Base-by-base conservation (phyloP, 2,113 vertebrate species). In the Caracal caracal region DNA sequence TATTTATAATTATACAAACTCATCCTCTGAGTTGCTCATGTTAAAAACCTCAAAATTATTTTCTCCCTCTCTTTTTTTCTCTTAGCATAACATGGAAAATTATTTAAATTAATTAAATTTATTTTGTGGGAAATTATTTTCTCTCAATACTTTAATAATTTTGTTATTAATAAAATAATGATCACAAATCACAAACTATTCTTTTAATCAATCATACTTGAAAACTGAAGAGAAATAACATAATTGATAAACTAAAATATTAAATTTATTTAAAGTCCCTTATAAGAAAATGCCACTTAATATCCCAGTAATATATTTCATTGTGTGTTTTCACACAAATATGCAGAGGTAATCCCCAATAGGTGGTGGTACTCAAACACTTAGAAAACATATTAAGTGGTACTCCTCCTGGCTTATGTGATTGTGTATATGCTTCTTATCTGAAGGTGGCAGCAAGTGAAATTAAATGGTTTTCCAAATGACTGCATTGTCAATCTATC, bases 41-140 rank as follows among this genome's bases (percentile, higher is more conserved):
- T 97, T 91, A 93, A 15, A 94, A 95, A 70, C 16, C 59, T 88
- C 63, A 22, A 93, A 94, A 78, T 91, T 80, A 87, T 90, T 94
- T 97, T 95, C 70, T 91, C 53, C n/a, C 33, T 94, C 81, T 83
- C 6, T 95, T 82, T 91, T 87, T 83, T 76, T 82, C 71, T 73
- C 30, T 2, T 65, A 63, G n/a, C 75, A 2, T 88, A 91, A 97
- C 16, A 95, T 90, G 51, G 40, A 59, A 88, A 93, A 91, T 93
- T 75, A 96, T 88, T 95, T 83, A 91, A 71, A 94, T 95, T 97
- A 83, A 68, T 79, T 89, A 96, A 96, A 88, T 9, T 11, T 56
- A 84, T 94, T 96, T 97, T 96, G 79, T 96, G 75, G n/a, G 40
- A 96, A 97, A 95, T 84, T 11, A 92, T 94, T 97, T 97, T 96